phyloP scores from a whole-genome alignment of 2,797 vertebrate genomes.

The Amniataba percoides region DNA sequence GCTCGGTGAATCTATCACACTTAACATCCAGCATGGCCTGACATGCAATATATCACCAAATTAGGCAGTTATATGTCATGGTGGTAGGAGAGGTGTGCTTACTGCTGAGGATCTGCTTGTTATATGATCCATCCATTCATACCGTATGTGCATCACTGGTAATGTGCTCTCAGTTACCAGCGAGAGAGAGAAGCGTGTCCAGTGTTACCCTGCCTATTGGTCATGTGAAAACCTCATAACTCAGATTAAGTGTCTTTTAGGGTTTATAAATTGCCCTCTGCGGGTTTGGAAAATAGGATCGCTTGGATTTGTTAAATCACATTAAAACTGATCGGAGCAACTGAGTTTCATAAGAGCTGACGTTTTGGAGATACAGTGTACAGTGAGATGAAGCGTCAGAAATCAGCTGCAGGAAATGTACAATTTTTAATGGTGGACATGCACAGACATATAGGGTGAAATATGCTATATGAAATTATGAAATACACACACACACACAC shows the following conservation, averaged over 20 bases:
- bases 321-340: background rate
- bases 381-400: background rate
- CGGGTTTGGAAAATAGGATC: background rate
- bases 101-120: background rate
- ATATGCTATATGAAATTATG: background rate
- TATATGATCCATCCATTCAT: slow-evolving; percentile 6
- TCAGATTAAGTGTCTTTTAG: background rate
- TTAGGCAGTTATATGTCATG: slow-evolving; percentile 20
- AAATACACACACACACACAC: background rate
- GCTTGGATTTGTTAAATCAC: background rate
- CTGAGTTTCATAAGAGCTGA: background rate
- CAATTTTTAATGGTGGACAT: background rate
- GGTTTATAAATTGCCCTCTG: background rate
- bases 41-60: slow-evolving; percentile 50
- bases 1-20: slow-evolving; percentile 52
- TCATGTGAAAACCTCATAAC: background rate
- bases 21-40: slow-evolving; percentile 42
- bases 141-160: background rate
- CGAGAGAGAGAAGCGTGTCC: background rate
- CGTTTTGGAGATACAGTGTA: background rate
- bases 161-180: slow-evolving; percentile 8
- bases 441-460: background rate
- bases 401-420: background rate
- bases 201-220: slow-evolving; percentile 2
- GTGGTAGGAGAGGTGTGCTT: slow-evolving; percentile 13